Percentiles rank a stretch among this genome's conserved stretches.
Conservation (phyloP, 2,888 invertebrate genomes). For the Ectemnius lituratus region DNA sequence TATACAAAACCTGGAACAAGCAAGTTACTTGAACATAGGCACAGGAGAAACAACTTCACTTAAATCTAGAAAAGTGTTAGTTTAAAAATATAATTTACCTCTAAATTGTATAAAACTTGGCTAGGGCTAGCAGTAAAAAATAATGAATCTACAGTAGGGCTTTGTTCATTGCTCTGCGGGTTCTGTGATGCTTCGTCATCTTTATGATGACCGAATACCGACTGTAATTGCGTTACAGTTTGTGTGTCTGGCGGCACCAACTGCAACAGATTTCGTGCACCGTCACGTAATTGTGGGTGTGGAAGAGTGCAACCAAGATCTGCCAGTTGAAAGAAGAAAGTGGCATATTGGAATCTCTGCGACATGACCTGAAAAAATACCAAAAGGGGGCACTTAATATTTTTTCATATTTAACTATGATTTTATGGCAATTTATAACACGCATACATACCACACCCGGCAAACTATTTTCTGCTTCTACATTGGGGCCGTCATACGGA, state of each 20-base stretch:
- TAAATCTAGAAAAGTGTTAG: background rate
- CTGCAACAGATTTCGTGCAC: constrained; percentile 88
- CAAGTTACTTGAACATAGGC: background rate
- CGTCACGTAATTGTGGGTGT: constrained; percentile 90
- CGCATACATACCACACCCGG: constrained; percentile 90
- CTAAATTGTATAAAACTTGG: constrained; percentile 87
- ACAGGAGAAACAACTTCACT: background rate
- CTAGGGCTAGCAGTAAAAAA: constrained; percentile 87
- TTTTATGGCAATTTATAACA: background rate
- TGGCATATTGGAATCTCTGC: constrained; percentile 86
- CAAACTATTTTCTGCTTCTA: constrained; percentile 91
- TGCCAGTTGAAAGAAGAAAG: constrained; percentile 91
- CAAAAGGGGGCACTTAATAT: too few species aligned
- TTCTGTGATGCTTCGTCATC: constrained; percentile 67
- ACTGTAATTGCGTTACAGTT: constrained; percentile 81
- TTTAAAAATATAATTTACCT: constrained; percentile 77
- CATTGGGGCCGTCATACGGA: constrained; percentile 88
- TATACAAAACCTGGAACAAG: constrained; percentile 86
- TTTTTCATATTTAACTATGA: too few species aligned
- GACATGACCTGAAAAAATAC: constrained; percentile 85
- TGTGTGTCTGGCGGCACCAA: constrained; percentile 88
- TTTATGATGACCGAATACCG: constrained; percentile 79
- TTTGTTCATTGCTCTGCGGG: constrained; percentile 68
- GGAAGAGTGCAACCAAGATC: constrained; percentile 91
- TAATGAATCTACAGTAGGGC: constrained; percentile 81